Conservation (phyloP, 2,797 vertebrate genomes). For the Rhinatrema bivittatum region DNA sequence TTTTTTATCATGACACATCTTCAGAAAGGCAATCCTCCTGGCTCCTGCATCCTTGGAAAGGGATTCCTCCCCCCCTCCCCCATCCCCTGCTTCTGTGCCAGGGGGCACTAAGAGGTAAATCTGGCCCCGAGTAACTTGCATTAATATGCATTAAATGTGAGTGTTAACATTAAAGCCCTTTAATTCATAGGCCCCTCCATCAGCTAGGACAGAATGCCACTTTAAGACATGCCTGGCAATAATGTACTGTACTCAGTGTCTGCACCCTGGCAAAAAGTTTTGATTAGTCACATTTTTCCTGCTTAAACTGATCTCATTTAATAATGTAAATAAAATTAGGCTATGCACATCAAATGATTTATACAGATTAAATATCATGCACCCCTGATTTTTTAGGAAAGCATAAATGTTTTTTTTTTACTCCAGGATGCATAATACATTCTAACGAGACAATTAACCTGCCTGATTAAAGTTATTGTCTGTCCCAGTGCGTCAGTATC, state of each 20-base stretch:
- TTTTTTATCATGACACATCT: too few relatives aligned
- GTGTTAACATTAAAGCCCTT: too few relatives aligned
- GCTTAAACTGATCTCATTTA: constrained; percentile 5
- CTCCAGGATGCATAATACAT: constrained; percentile 49
- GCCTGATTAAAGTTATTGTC: constrained; percentile 49
- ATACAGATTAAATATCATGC: constrained; percentile 15
- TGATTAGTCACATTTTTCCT: neutral
- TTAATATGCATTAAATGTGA: too few relatives aligned
- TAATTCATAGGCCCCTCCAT: too few relatives aligned
- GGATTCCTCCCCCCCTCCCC: too few relatives aligned
- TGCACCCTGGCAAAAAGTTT: accelerated
- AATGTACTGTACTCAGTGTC: neutral
- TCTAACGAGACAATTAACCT: constrained; percentile 55
- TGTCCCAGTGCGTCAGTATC: constrained; percentile 28
- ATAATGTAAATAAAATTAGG: constrained; percentile 34
- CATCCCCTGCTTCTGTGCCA: too few relatives aligned
- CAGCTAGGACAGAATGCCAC: too few relatives aligned
- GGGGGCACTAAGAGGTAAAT: too few relatives aligned
- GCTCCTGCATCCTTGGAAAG: too few relatives aligned
- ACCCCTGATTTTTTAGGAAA: constrained; percentile 30
- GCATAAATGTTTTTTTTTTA: constrained; percentile 42
- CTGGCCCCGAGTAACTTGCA: too few relatives aligned
- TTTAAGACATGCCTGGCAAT: too few relatives aligned
- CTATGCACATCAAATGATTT: constrained; percentile 10
- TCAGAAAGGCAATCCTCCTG: too few relatives aligned